A percentile compares a stretch with the other conserved stretches of the same genome.
These are phyloP conservation scores for Serilophus lunatus DNA, from an alignment of 2,113 vertebrate species.

Conservation along the genomic window DNA sequence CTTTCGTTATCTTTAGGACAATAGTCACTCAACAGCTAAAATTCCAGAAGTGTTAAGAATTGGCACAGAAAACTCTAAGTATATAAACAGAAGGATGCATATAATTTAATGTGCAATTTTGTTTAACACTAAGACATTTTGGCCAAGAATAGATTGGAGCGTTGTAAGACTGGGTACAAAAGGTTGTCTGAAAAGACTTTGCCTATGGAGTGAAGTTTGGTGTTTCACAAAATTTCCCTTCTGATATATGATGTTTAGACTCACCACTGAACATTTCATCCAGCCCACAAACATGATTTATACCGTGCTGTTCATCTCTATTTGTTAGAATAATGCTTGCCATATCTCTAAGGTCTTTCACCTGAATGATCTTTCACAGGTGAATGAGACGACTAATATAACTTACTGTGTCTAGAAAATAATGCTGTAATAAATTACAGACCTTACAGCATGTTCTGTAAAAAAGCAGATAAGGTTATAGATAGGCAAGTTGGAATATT, in stretches of 20 bases:
- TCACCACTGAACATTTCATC: constrained; percentile 27
- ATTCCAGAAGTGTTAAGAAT: fast-evolving
- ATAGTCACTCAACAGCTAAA: neutral
- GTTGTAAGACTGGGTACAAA: neutral
- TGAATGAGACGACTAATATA: constrained; percentile 55
- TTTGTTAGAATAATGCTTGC: constrained; percentile 49
- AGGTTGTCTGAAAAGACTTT: constrained; percentile 27
- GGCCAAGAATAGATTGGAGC: neutral
- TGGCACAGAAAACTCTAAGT: neutral
- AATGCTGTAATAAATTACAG: constrained; percentile 57
- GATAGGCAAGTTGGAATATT: neutral
- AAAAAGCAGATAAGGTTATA: neutral
- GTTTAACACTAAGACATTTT: neutral
- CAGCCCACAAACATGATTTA: constrained; percentile 60
- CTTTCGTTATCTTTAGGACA: neutral
- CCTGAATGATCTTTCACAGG: constrained; percentile 62
- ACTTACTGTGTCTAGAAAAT: constrained; percentile 41
- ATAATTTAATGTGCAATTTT: neutral
- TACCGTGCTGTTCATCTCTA: constrained; percentile 31
- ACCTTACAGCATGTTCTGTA: neutral
- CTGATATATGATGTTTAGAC: constrained; percentile 57
- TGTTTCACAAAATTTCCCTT: constrained; percentile 45
- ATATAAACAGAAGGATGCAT: neutral
- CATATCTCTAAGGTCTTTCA: constrained; percentile 50
- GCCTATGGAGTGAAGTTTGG: constrained; percentile 9